Evolutionary conservation across 2,113 vertebrate species (phyloP), one percentile per base, ranked within the genome.

Genomic region (Rana temporaria): DNA sequence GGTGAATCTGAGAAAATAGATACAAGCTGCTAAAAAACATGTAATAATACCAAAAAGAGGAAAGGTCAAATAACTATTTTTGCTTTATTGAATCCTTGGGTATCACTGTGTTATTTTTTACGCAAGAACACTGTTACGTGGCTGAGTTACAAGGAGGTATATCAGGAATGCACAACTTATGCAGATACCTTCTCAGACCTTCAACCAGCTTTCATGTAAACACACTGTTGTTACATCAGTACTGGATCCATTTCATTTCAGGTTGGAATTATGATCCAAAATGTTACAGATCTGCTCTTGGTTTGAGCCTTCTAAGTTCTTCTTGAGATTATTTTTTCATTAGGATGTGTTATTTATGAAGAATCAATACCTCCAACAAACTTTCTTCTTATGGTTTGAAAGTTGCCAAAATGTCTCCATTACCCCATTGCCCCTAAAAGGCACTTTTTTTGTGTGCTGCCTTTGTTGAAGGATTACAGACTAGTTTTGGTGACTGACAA

Each of bases 61-160:
- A 34, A 48, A 65, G 19, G 8, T 32, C 9, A 19, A 24, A 55
- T 16, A 16, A 15, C 64, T 66, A 30, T 22, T 56, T 17, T 79
- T 20, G 32, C 65, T 38, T 79, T 57, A 5, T 57, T 57, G n/a
- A 68, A 34, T 24, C n/a, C 56, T 38, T 90, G 94, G 91, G 86
- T 91, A 92, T 95, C 96, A 97, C 96, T 96, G 97, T 98, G 97
- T 95, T 93, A 66, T 59, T 75, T 75, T 63, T 8, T 74, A 66
- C 19, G 4, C 24, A n/a, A 6, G 53, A n/a, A 79, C 16, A 32
- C 5, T 60, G 53, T 14, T 70, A 6, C 48, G 12, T 18, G 38
- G 18, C n/a, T 56, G 55, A 32, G 71, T 55, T 30, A 18, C 12
- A 1, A 55, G 16, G 34, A 71, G 22, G 11, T 42, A 55, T 57